These are phyloP conservation scores for Luehdorfia chinensis DNA, from an alignment of 1,140 invertebrate genomes.

Conservation along the genomic window DNA sequence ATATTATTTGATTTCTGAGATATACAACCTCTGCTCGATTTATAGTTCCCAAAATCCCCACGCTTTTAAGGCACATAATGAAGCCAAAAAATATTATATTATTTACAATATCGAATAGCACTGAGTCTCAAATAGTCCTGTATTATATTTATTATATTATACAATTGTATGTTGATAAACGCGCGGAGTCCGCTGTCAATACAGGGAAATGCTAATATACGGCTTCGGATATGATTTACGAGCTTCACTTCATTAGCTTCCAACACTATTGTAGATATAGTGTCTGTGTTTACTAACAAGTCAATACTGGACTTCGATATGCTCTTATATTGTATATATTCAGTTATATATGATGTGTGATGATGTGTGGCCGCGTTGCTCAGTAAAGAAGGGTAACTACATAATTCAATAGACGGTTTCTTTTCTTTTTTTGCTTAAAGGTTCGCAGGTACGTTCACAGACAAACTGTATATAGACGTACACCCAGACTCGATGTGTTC, in stretches of 20 bases:
- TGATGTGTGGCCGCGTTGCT: no score
- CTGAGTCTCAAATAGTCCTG: no score
- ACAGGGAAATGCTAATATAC: conserved; percentile 36
- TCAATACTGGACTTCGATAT: background rate
- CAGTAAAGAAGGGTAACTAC: background rate
- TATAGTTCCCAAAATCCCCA: no score
- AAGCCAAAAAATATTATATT: no score
- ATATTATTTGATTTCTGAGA: no score
- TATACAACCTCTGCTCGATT: no score
- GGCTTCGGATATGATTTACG: conserved; percentile 36
- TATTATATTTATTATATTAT: no score
- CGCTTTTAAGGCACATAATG: no score
- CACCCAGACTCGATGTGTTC: no score
- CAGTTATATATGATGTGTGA: background rate
- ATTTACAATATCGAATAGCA: no score
- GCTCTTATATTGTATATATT: no score
- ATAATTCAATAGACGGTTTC: background rate
- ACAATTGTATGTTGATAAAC: conserved; percentile 27
- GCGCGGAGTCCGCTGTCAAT: conserved; percentile 37
- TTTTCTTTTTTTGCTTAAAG: background rate
- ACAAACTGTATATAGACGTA: background rate
- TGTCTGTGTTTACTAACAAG: conserved; percentile 1
- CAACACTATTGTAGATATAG: background rate
- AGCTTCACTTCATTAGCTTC: conserved; percentile 39
- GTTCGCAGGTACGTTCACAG: background rate